Conservation (phyloP, 1,140 invertebrate species). For the Hycleus phaleratus region DNA sequence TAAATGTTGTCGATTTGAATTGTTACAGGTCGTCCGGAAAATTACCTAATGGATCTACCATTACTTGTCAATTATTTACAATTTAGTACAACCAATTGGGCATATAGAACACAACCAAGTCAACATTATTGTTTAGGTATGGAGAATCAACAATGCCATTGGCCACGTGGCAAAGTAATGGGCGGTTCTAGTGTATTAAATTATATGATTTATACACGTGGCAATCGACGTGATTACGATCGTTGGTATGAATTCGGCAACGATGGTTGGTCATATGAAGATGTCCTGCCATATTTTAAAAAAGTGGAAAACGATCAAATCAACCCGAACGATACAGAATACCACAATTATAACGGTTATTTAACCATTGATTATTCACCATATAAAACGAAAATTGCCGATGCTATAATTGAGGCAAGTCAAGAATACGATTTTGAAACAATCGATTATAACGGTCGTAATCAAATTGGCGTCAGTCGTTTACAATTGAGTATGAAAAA, state of each 20-base stretch:
- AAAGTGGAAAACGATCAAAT: slow-evolving; percentile 63
- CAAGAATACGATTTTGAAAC: slow-evolving; percentile 57
- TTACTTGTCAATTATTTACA: slow-evolving; percentile 56
- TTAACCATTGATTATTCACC: slow-evolving; percentile 51
- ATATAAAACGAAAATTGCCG: slow-evolving; percentile 51
- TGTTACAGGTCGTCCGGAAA: slow-evolving; percentile 41
- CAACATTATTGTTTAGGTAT: slow-evolving; percentile 42
- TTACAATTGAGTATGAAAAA: slow-evolving; percentile 60
- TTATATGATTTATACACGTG: slow-evolving; percentile 87
- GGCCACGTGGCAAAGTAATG: slow-evolving; percentile 68
- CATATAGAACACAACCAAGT: slow-evolving; percentile 51
- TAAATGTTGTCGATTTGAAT: slow-evolving; percentile 11
- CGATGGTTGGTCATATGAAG: slow-evolving; percentile 68
- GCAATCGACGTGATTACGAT: slow-evolving; percentile 67
- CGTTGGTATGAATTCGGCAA: slow-evolving; percentile 71
- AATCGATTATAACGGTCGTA: slow-evolving; percentile 65
- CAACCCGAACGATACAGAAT: slow-evolving; percentile 44
- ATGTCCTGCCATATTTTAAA: slow-evolving; percentile 75
- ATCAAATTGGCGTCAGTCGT: slow-evolving; percentile 51
- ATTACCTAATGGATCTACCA: slow-evolving; percentile 60
- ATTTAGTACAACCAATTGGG: slow-evolving; percentile 50
- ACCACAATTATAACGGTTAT: slow-evolving; percentile 46
- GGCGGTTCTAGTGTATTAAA: slow-evolving; percentile 82
- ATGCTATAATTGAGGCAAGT: slow-evolving; percentile 60
- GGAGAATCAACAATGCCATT: slow-evolving; percentile 51